phyloP scores from a whole-genome alignment of 1,140 invertebrate genomes.

The Musca vetustissima region DNA sequence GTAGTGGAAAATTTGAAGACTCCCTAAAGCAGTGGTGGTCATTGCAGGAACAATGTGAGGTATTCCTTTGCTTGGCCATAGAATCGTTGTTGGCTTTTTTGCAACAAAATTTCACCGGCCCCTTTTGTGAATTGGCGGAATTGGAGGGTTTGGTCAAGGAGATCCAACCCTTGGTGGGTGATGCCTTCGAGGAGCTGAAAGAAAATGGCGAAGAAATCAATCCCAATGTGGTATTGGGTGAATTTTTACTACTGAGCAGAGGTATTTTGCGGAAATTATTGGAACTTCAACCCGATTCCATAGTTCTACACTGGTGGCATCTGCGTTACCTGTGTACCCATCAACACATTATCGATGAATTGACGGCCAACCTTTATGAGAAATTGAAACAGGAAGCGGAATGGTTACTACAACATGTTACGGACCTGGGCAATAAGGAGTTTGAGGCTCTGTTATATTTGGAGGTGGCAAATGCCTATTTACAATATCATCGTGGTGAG shows the following conservation, averaged over 20 bases:
- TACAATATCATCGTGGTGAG: slow-evolving; percentile 72
- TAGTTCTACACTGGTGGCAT: slow-evolving; percentile 68
- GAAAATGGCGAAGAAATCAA: slow-evolving; percentile 66
- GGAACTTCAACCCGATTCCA: slow-evolving; percentile 48
- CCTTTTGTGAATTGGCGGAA: slow-evolving; percentile 54
- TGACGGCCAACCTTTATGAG: slow-evolving; percentile 65
- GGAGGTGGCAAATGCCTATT: slow-evolving; percentile 74
- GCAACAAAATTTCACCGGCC: slow-evolving; percentile 80
- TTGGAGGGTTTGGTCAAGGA: slow-evolving; percentile 31
- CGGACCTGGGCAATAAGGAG: slow-evolving; percentile 55
- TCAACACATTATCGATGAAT: slow-evolving; percentile 74
- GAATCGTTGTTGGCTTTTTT: slow-evolving; percentile 70
- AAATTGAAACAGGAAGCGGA: slow-evolving; percentile 63
- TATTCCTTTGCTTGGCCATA: slow-evolving; percentile 28
- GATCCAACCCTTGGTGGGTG: slow-evolving; percentile 49
- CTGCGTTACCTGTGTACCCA: slow-evolving; percentile 71
- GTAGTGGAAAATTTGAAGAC: neutral
- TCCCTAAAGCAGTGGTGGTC: neutral
- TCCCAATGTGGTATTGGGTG: slow-evolving; percentile 65
- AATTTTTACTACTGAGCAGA: slow-evolving; percentile 68
- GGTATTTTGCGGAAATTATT: slow-evolving; percentile 63
- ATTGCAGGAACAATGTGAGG: neutral
- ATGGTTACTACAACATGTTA: slow-evolving; percentile 57
- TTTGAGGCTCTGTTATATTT: slow-evolving; percentile 68
- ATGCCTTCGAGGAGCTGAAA: slow-evolving; percentile 46